Conservation (phyloP, 2,113 vertebrate genomes). For the Salminus brasiliensis region DNA sequence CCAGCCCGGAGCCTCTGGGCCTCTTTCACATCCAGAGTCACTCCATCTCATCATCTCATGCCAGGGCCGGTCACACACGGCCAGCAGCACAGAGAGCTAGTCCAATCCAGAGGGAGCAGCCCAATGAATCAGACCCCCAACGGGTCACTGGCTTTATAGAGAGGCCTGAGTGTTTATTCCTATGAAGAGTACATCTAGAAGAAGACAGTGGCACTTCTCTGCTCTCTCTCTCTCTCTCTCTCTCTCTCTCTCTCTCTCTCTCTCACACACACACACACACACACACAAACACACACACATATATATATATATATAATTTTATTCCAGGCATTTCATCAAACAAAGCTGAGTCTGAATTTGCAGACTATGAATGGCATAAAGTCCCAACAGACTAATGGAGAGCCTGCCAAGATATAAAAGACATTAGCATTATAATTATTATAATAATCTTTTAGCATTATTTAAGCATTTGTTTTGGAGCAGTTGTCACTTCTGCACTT, state of each 20-base stretch:
- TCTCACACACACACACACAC: not conserved
- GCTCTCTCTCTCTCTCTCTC: not conserved
- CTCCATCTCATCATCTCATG: conserved; percentile 62
- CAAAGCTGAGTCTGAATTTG: too few species aligned
- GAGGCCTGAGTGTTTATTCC: conserved; percentile 9
- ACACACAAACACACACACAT: too few species aligned
- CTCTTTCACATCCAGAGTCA: conserved; percentile 62
- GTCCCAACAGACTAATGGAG: too few species aligned
- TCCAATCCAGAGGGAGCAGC: conserved; percentile 10
- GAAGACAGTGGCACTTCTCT: not conserved
- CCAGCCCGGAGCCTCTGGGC: conserved; percentile 40
- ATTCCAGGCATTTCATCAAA: too few species aligned
- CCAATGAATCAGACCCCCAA: conserved; percentile 15
- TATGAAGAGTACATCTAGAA: conserved; percentile 10
- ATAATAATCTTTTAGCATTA: too few species aligned
- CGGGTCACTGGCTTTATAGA: conserved; percentile 12
- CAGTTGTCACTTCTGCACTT: too few species aligned
- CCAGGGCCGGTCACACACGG: conserved; percentile 45
- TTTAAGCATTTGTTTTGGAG: too few species aligned
- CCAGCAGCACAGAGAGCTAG: conserved; percentile 37
- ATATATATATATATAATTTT: too few species aligned
- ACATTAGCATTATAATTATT: too few species aligned
- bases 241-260: not conserved
- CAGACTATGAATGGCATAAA: too few species aligned
- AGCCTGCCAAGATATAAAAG: too few species aligned